These are phyloP conservation scores for Parasteatoda lunata DNA, from an alignment of 2,888 invertebrate genomes.

Conservation along the genomic window DNA sequence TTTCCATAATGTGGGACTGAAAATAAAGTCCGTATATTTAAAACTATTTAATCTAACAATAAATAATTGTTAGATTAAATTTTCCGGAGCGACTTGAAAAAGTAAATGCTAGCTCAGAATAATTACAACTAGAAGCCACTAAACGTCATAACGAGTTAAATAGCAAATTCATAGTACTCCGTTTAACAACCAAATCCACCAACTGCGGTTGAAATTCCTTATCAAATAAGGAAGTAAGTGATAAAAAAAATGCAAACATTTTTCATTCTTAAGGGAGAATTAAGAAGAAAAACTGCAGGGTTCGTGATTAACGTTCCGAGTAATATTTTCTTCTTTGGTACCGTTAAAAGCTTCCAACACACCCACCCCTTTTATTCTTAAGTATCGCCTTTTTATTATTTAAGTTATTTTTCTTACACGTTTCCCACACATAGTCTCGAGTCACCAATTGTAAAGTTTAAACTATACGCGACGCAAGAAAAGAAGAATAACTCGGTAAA, in stretches of 20 bases:
- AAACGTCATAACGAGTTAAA: no score
- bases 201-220: neutral
- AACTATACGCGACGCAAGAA: conserved; percentile 41
- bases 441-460: conserved; percentile 53
- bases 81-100: no score
- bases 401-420: conserved; percentile 1
- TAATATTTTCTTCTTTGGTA: neutral
- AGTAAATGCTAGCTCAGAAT: no score
- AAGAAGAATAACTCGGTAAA: conserved; percentile 61
- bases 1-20: no score
- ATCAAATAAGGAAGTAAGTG: conserved; percentile 2
- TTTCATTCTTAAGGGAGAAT: conserved; percentile 2
- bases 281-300: neutral
- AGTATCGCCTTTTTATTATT: neutral
- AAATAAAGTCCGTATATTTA: no score
- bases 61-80: no score
- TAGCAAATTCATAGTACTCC: neutral
- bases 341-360: neutral
- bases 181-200: neutral
- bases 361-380: neutral
- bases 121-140: no score
- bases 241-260: neutral
- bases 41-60: no score
- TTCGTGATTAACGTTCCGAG: conserved; percentile 1
- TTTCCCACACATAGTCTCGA: conserved; percentile 7